Conservation (phyloP, 2,888 invertebrate genomes). For the Allolobophora icterica region DNA sequence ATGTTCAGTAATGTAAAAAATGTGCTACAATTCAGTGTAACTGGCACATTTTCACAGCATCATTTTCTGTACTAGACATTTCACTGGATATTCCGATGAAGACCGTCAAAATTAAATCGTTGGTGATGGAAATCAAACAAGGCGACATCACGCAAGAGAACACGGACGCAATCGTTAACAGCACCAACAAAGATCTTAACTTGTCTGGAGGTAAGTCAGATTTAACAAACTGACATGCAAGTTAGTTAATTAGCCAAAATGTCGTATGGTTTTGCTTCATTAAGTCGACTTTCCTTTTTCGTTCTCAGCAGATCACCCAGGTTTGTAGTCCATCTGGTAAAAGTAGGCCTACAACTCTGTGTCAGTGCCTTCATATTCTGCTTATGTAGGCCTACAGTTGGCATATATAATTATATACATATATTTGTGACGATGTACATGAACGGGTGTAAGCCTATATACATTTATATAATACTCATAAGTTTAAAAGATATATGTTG, state of each 20-base stretch:
- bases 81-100: not conserved
- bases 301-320: not conserved
- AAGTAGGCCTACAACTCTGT: not conserved
- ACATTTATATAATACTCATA: too few relatives aligned
- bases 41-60: not conserved
- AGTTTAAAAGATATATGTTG: too few relatives aligned
- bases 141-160: conserved; percentile 36
- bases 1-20: not conserved
- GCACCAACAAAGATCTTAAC: conserved; percentile 37
- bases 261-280: too few relatives aligned
- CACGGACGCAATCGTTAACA: conserved; percentile 38
- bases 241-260: not conserved
- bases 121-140: conserved; percentile 28
- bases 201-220: conserved; percentile 47
- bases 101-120: not conserved
- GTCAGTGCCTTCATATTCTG: not conserved
- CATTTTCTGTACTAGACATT: not conserved
- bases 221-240: not conserved
- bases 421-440: too few relatives aligned
- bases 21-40: not conserved
- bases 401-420: not conserved
- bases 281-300: not conserved
- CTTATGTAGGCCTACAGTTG: not conserved
- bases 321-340: too few relatives aligned
- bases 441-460: too few relatives aligned